These are phyloP conservation scores for Forbesichthys papilliferus DNA, from an alignment of 2,113 vertebrate species.

Conservation along the genomic window DNA sequence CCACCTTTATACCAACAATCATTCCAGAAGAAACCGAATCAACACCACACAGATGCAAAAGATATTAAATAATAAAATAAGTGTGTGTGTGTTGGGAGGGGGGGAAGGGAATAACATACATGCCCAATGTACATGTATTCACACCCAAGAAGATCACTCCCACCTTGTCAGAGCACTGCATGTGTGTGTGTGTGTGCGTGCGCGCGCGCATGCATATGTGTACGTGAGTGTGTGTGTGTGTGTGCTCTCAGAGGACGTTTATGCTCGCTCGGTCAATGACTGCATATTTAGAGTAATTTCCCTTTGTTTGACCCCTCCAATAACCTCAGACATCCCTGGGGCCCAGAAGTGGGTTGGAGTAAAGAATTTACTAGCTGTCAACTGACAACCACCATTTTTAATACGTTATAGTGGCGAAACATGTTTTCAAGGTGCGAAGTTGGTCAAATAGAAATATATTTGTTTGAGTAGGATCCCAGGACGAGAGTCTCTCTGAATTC, in stretches of 20 bases:
- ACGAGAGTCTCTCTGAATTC: not conserved
- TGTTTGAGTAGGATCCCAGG: too few species aligned
- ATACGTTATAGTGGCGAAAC: too few species aligned
- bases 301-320: not conserved
- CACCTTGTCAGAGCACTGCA: not conserved
- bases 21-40: too few species aligned
- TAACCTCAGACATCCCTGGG: conserved; percentile 1
- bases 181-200: conserved; percentile 1
- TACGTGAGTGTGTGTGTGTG: conserved; percentile 1
- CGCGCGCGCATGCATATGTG: not conserved
- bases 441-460: too few species aligned
- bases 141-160: not conserved
- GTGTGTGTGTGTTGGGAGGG: not conserved
- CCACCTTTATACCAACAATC: not conserved
- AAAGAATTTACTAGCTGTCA: too few species aligned
- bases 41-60: not conserved
- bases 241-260: conserved; percentile 11
- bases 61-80: not conserved
- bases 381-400: too few species aligned
- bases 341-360: not conserved
- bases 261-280: conserved; percentile 3
- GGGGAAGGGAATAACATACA: not conserved
- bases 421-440: too few species aligned
- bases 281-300: conserved; percentile 23
- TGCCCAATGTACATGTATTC: not conserved